Percentiles rank a stretch among this genome's conserved stretches.
These are phyloP conservation scores for Furcifer pardalis DNA, from an alignment of 2,797 vertebrate genomes.

Conservation along the genomic window DNA sequence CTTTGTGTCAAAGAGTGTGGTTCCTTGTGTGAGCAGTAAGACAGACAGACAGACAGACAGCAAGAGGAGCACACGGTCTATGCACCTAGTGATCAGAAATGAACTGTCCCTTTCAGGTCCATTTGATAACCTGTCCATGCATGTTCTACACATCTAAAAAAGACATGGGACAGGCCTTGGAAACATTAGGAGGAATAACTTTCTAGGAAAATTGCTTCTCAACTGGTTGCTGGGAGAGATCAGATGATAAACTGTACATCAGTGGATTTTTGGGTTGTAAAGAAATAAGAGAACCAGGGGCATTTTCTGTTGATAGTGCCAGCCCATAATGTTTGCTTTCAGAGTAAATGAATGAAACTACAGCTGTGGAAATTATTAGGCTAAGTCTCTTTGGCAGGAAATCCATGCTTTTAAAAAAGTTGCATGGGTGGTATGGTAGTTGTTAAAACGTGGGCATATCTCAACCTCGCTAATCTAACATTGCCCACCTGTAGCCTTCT, in stretches of 20 bases:
- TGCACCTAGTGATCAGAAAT: background rate
- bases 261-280: background rate
- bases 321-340: background rate
- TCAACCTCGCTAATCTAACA: background rate
- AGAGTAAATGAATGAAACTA: background rate
- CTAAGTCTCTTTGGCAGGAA: background rate
- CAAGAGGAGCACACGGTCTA: background rate
- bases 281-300: background rate
- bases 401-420: background rate
- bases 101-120: background rate
- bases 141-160: background rate
- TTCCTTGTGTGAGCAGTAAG: no score
- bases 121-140: background rate
- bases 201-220: no score
- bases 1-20: background rate
- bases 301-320: background rate
- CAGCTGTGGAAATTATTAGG: background rate
- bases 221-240: background rate
- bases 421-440: background rate
- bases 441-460: background rate
- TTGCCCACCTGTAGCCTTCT: background rate
- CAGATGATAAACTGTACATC: conserved; percentile 3
- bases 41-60: no score
- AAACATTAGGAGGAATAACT: no score
- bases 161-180: background rate